Evolutionary conservation across 2,113 vertebrate genomes (phyloP), one percentile per base, ranked within the genome.

Genomic region (Apeltes quadracus): DNA sequence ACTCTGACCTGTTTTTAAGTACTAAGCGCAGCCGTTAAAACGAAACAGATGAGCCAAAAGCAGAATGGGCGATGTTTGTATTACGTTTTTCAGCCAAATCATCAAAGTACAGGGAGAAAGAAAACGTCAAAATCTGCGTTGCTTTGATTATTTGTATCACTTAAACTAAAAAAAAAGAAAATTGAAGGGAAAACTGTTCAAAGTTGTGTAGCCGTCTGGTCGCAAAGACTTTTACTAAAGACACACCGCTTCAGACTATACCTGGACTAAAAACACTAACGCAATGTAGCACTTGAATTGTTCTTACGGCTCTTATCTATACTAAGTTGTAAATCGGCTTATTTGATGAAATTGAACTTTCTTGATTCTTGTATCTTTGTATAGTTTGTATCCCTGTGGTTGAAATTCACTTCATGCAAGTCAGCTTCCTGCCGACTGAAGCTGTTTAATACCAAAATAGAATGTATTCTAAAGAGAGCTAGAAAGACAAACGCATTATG

Each of bases 21-120:
- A 69, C 62, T 56, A n/a, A 12, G 39, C 7, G 32, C 53, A 79
- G 76, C 20, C 9, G 12, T 36, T 72, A 1, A n/a, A 39, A 48
- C 10, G 67, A 20, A 68, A 64, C 3, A 23, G 2, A 62, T 2
- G 3, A 25, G 25, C 14, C 22, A 50, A 38, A 48, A 50, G 50
- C 27, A 46, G 27, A n/a, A 46, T 6, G 27, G 48, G 48, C 5
- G 25, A 51, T 4, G 22, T 13, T 39, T 15, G 44, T 3, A 22
- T 22, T 48, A 8, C 18, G 9, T n/a, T 50, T 34, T 2, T 34
- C 11, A 1, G 29, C 64, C 16, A 62, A 46, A 5, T 13, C 25
- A 29, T 69, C 39, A 20, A 53, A 29, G 20, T 32, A 56, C 38
- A n/a, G 51, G 7, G 13, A 9, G 20, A 29, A 36, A 9, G 20